Evolutionary conservation across 2,113 vertebrate species (phyloP), one percentile per base, ranked within the genome.

Genomic region (Prunella himalayana): DNA sequence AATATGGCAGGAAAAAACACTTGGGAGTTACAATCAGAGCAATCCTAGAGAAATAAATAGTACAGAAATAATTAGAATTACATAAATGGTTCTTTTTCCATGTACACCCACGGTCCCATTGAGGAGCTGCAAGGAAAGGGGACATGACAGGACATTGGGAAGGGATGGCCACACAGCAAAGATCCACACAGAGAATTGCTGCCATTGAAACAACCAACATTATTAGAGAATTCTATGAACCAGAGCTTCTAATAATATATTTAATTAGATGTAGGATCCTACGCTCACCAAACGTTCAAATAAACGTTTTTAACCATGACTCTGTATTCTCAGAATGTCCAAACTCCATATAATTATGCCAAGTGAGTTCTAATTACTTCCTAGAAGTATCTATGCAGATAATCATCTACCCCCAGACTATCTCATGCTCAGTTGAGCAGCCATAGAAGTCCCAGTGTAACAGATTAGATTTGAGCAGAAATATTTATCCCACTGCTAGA

Each of bases 1-100:
- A 93, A 94, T 50, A 71, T 2, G n/a, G 41, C 88, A 96, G 92
- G 90, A 96, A 94, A 94, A 95, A 94, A 90, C 61, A 92, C 54
- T 93, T 44, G 4, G 41, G 59, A 91, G 60, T 68, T 81, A 75
- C 35, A 85, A 56, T 64, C 82, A 86, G 72, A 90, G 79, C 35
- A 81, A 41, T 65, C 68, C 41, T 68, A 81, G 31, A 75, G 68
- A 68, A 96, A 93, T 78, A 93, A 93, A 90, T 69, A 94, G 57
- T 27, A 94, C 69, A 73, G 76, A 86, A 94, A 80, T 89, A 80
- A 88, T 78, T 49, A 28, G 60, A 57, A 75, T 81, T 82, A 57
- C 59, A 65, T 30, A 73, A 94, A 81, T n/a, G 27, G 31, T 25
- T 83, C 18, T 23, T 76, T 96, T 78, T 90, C 59, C 47, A 71